Evolutionary conservation across 2,888 invertebrate species (phyloP).

Genomic region (Parasteatoda lunata): DNA sequence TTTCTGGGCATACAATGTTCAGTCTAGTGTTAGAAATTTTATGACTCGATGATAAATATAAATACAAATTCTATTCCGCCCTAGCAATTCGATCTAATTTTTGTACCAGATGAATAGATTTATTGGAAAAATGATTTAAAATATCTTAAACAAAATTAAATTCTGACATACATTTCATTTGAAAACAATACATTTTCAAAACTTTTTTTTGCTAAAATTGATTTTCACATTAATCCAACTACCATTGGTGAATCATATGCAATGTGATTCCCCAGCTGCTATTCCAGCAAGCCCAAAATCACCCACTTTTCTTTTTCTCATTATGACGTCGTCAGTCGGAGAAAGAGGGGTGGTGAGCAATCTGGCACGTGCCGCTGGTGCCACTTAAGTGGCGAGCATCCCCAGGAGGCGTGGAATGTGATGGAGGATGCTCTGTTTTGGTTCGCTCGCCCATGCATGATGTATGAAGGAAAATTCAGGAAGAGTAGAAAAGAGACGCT

Average conservation of each 20-base stretch:
- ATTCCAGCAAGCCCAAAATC: conserved; percentile 27
- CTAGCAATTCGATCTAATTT: too few relatives aligned
- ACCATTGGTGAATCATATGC: conserved; percentile 29
- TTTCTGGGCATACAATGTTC: too few relatives aligned
- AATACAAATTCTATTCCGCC: too few relatives aligned
- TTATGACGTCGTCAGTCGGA: conserved; percentile 24
- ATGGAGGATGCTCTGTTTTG: conserved; percentile 9
- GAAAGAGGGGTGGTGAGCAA: background rate
- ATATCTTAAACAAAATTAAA: background rate
- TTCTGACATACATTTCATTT: background rate
- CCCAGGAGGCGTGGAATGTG: conserved; percentile 22
- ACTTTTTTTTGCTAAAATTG: background rate
- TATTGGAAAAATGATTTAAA: too few relatives aligned
- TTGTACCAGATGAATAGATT: too few relatives aligned
- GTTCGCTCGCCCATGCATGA: conserved; percentile 38
- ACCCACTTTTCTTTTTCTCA: conserved; percentile 7
- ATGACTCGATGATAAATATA: too few relatives aligned
- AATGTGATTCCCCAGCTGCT: conserved; percentile 37
- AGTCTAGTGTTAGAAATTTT: too few relatives aligned
- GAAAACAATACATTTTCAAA: background rate
- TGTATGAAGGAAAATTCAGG: conserved; percentile 8
- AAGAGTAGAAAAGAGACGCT: conserved; percentile 13
- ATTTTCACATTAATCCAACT: background rate
- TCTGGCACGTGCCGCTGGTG: conserved; percentile 28
- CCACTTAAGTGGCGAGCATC: conserved; percentile 37